phyloP scores from a whole-genome alignment of 2,113 vertebrate genomes.

The Syngnathus typhle region DNA sequence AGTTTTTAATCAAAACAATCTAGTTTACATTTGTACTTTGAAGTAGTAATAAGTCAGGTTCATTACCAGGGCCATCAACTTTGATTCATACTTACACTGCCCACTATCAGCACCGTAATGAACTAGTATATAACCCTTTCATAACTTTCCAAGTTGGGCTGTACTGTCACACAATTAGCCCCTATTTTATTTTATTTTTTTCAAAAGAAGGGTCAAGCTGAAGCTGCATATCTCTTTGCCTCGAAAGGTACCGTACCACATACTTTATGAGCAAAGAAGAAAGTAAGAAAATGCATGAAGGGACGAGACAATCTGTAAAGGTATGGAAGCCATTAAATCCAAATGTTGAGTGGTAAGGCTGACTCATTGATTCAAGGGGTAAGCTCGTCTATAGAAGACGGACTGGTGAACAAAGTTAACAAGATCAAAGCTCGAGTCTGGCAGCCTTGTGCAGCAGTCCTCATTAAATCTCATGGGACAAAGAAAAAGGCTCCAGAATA shows the following conservation, averaged over 20 bases:
- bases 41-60: no score
- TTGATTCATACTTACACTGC: no score
- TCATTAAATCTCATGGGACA: slow-evolving; percentile 30
- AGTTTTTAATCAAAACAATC: no score
- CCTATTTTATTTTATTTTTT: neutral
- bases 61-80: no score
- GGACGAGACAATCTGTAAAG: slow-evolving; percentile 39
- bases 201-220: neutral
- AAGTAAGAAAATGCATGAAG: neutral
- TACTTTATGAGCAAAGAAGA: slow-evolving; percentile 1
- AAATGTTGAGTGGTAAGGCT: slow-evolving; percentile 37
- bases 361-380: slow-evolving; percentile 41
- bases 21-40: no score
- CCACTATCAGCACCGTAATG: no score
- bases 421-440: slow-evolving; percentile 29
- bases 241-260: neutral
- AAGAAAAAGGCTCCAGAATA: slow-evolving; percentile 3
- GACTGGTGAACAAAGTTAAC: slow-evolving; percentile 48
- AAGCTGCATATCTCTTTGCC: slow-evolving; percentile 13
- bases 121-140: no score
- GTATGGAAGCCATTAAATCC: slow-evolving; percentile 46
- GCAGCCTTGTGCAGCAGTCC: slow-evolving; percentile 24
- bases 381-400: slow-evolving; percentile 30
- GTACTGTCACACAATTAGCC: slow-evolving; percentile 10
- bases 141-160: slow-evolving; percentile 6